Percentiles rank a stretch among this genome's conserved stretches.
phyloP scores from a whole-genome alignment of 1,140 invertebrate genomes.

The Acromyrmex echinatior region DNA sequence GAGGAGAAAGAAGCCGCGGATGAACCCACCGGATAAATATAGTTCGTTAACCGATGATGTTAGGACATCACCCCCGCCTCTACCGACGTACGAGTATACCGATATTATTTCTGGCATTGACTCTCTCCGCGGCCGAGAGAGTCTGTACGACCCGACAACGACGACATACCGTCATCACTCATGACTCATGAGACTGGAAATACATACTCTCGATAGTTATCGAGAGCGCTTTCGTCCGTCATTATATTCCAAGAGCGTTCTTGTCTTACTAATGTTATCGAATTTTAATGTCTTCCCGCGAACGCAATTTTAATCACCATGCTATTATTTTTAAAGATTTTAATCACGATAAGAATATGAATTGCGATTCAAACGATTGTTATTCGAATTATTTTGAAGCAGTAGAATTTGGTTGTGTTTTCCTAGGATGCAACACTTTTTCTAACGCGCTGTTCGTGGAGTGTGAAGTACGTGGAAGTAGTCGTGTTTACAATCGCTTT shows the following conservation, averaged over 20 bases:
- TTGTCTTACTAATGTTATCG: not conserved
- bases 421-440: not conserved
- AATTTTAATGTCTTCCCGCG: not conserved
- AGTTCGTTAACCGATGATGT: slow-evolving; percentile 82
- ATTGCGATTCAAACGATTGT: not conserved
- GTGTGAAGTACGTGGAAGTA: not conserved
- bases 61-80: slow-evolving; percentile 75
- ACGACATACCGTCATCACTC: slow-evolving; percentile 76
- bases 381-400: not conserved
- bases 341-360: not conserved
- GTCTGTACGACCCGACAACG: slow-evolving; percentile 72
- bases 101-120: slow-evolving; percentile 86
- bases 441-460: not conserved
- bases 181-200: slow-evolving; percentile 82
- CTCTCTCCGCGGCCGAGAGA: slow-evolving; percentile 72
- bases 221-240: slow-evolving; percentile 55
- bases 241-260: slow-evolving; percentile 56
- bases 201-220: slow-evolving; percentile 75
- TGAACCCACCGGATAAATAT: slow-evolving; percentile 81
- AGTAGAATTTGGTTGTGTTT: not conserved
- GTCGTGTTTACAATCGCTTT: slow-evolving; percentile 28
- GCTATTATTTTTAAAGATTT: not conserved
- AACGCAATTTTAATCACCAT: not conserved
- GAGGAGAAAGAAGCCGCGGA: slow-evolving; percentile 67
- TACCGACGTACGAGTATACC: slow-evolving; percentile 65